Conservation (phyloP, 2,888 invertebrate species). For the Hedya salicella region DNA sequence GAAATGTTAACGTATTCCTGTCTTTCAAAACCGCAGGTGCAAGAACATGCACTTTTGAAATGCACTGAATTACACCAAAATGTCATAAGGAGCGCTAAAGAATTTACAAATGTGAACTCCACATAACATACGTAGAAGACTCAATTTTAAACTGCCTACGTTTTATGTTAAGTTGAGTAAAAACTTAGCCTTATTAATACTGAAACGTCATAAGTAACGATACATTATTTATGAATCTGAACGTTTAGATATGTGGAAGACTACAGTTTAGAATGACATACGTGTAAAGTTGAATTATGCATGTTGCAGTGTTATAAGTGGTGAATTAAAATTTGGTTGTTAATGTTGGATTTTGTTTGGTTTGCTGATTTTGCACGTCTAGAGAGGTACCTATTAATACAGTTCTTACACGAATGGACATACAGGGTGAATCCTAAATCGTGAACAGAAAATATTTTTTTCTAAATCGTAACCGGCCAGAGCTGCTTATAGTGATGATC, state of each 20-base stretch:
- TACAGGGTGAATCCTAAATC: no score
- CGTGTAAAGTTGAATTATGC: no score
- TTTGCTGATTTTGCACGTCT: neutral
- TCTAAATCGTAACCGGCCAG: no score
- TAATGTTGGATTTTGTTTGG: neutral
- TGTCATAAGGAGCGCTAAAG: neutral
- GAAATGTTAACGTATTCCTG: constrained; percentile 29
- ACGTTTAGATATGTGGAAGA: no score
- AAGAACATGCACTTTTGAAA: constrained; percentile 35
- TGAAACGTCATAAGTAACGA: neutral
- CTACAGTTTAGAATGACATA: no score
- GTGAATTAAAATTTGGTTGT: neutral
- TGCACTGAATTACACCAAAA: neutral
- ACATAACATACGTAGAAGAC: neutral
- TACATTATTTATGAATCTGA: neutral
- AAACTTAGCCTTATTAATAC: neutral
- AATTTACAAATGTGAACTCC: constrained; percentile 3
- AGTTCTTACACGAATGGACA: no score
- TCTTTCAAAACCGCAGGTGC: constrained; percentile 32
- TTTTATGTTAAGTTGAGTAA: neutral
- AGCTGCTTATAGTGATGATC: no score
- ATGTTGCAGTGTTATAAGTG: neutral
- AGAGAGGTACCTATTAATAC: no score
- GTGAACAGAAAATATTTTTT: no score
- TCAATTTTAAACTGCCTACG: neutral